These are phyloP conservation scores for Lates japonicus DNA, from an alignment of 2,797 vertebrate species.

Conservation along the genomic window DNA sequence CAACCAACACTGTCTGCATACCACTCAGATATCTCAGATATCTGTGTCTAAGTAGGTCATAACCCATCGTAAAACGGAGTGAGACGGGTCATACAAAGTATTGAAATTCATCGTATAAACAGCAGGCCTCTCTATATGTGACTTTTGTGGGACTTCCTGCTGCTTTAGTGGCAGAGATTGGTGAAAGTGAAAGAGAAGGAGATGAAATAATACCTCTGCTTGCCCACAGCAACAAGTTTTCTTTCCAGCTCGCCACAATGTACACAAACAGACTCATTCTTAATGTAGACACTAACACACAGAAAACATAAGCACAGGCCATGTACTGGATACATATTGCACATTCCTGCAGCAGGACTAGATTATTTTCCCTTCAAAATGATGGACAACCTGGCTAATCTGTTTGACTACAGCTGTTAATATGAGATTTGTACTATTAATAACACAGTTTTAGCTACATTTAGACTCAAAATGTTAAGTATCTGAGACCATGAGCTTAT, in stretches of 20 bases:
- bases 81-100: not conserved
- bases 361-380: constrained; percentile 28
- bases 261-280: constrained; percentile 23
- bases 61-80: constrained; percentile 20
- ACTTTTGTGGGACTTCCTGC: constrained; percentile 27
- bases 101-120: constrained; percentile 25
- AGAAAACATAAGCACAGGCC: constrained; percentile 28
- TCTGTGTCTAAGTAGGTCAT: constrained; percentile 54
- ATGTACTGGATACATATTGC: constrained; percentile 31
- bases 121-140: not conserved
- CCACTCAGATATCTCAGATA: constrained; percentile 41
- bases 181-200: constrained; percentile 10
- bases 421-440: not conserved
- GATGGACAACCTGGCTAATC: constrained; percentile 10
- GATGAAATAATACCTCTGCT: constrained; percentile 26
- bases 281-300: constrained; percentile 24
- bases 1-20: constrained; percentile 32
- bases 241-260: constrained; percentile 15
- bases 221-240: constrained; percentile 18
- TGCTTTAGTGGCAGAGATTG: constrained; percentile 31
- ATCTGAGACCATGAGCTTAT: not conserved
- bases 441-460: not conserved
- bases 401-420: not conserved
- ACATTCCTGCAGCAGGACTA: constrained; percentile 54
- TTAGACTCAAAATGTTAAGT: not conserved